Base-by-base conservation (phyloP, 2,888 invertebrate genomes). In the Pollenia griseotomentosa region DNA sequence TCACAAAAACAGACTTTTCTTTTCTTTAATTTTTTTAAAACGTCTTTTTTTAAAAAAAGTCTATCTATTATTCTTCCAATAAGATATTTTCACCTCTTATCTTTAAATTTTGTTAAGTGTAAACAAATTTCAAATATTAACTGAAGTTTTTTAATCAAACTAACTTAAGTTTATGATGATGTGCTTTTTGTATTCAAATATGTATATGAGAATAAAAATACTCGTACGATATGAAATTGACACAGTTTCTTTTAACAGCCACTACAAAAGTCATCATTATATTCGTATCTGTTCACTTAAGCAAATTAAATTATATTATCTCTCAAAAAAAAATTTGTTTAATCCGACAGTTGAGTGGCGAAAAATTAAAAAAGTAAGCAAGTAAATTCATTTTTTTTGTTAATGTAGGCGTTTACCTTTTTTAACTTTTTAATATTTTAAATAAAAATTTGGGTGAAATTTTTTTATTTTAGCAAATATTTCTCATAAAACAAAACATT, bases 361-460 rank as follows among this genome's bases (percentile, higher is more conserved):
- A 59, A 42, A 33, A 33, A 0, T 33, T 33, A 33, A 33, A 33
- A 42, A 61, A 61, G 23, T 23, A 23, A 61, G 40, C n/a, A 42
- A 42, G 61, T 63, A 57, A 42, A 12, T 16, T 16, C 19, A 46
- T 14, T 53, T 9, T 46, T 74, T 51, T 59, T 23, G 23, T 42
- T n/a, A 48, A 82, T 44, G 68, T 75, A 68, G 53, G 75, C 82
- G 68, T 61, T 48, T 61, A 82, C 59, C 57, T 66, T 73, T 66
- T 61, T 16, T 33, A 33, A 33, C 33, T 0, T 33, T 33, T 33
- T 33, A 33, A 33, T 23, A 23, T 23, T 23, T 23, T 23, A 23
- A 23, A 23, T 33, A 33, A 33, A 33, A 33, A 23, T 68, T 53
- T 61, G 44, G 68, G 68, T 75, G 66, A 83, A 75, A 75, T 55